Percentiles rank a stretch among this genome's conserved stretches.
Evolutionary conservation across 2,797 vertebrate species (phyloP).

Genomic region (Anisognathus igniventris): DNA sequence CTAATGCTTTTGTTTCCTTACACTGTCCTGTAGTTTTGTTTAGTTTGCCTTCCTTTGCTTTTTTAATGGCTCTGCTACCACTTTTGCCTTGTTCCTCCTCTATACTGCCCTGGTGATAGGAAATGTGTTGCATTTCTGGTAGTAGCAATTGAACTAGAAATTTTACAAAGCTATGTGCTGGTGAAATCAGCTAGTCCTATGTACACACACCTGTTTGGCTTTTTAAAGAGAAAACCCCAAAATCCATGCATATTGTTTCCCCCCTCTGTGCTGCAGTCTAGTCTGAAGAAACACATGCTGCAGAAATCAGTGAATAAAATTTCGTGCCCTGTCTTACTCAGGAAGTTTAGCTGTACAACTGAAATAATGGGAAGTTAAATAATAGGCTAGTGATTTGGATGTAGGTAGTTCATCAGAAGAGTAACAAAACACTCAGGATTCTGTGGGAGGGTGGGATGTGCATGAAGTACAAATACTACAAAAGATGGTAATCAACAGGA

Average conservation of each 20-base stretch:
- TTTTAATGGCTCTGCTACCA: neutral
- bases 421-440: neutral
- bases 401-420: neutral
- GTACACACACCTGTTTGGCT: neutral
- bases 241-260: neutral
- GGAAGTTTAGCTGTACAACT: neutral
- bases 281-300: neutral
- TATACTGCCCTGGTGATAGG: neutral
- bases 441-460: neutral
- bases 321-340: neutral
- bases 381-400: neutral
- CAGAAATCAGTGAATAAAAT: neutral
- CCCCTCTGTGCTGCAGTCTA: neutral
- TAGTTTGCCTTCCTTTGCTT: neutral
- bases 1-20: neutral
- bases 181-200: neutral
- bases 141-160: neutral
- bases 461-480: neutral
- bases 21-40: neutral
- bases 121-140: neutral
- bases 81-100: neutral
- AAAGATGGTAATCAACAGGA: neutral
- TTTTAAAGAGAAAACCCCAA: neutral
- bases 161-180: neutral
- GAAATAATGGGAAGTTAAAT: neutral